Base-by-base conservation (phyloP, 1,140 invertebrate species). In the Conopomorpha cramerella region DNA sequence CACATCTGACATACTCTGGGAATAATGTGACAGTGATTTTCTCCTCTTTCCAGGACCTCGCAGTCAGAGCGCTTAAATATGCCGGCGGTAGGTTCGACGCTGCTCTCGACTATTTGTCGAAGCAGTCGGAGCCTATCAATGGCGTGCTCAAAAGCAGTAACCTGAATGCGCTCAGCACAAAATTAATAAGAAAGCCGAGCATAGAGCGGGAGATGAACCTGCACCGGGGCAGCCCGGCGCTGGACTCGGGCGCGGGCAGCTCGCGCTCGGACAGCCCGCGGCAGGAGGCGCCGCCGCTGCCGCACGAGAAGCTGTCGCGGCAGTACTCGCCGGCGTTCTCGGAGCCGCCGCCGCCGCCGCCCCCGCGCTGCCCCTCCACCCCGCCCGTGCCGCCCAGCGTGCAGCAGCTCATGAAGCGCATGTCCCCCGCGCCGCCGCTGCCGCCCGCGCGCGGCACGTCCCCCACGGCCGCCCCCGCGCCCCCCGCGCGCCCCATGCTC, bases 251-350 rank as follows among this genome's bases (percentile, higher is more conserved):
- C 4, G 90, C 90, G 10, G 91, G 89, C 11, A 93, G 91, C 58
- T 92, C 91, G 7, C 80, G 93, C 15, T 95, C 92, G 0, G 92
- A 95, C 55, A 93, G 90, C 73, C 92, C 92, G 1, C 81, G 88
- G 42, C 82, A 88, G 39, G 74, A 73, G 72, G 77, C 46, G 44
- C 79, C 82, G 65, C 63, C 70, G 39, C 42, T 62, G 7, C 46
- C 58, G 70, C 78, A 74, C 70, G 77, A 73, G 72, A 84, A 73
- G 35, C 48, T 78, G 13, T 58, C 61, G 32, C 59, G 84, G 14
- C 79, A 86, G 68, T 88, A 89, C 60, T 88, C 86, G 18, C 86
- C 87, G 1, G 84, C 81, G 41, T 85, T 85, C 45, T 80, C 82
- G 1, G 85, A 88, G 3, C 88, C 89, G 1, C 87, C 87, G 1